These are phyloP conservation scores for Balanococcus diminutus DNA, from an alignment of 2,888 invertebrate genomes.

Conservation along the genomic window DNA sequence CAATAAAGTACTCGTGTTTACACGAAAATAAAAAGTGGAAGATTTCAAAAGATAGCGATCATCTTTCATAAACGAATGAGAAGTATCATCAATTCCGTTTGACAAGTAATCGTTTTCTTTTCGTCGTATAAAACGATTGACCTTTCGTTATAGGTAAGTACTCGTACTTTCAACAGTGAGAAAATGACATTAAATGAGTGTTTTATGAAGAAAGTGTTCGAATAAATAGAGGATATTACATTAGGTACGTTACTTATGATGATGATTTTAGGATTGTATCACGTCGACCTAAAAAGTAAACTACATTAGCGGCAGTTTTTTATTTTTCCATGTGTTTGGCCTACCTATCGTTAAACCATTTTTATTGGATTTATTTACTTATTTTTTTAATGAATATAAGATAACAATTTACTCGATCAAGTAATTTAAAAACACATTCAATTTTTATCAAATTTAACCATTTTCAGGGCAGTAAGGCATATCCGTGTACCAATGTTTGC, in stretches of 20 bases:
- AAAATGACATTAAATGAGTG: not conserved
- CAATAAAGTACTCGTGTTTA: not conserved
- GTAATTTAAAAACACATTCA: too few species aligned
- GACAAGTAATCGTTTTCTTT: slow-evolving; percentile 18
- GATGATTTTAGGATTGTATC: not conserved
- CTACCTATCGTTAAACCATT: too few species aligned
- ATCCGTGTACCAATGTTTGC: too few species aligned
- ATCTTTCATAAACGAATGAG: slow-evolving; percentile 16
- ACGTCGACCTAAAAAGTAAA: not conserved
- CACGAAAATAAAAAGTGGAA: slow-evolving; percentile 16
- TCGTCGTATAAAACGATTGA: not conserved
- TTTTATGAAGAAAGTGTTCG: not conserved
- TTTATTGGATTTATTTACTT: too few species aligned
- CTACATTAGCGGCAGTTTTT: not conserved
- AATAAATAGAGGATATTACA: not conserved
- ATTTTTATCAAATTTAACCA: too few species aligned
- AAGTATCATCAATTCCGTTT: slow-evolving; percentile 20
- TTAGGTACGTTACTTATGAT: not conserved
- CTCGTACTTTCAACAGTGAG: not conserved
- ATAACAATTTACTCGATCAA: too few species aligned
- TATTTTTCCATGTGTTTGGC: slow-evolving; percentile 1
- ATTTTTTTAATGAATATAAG: too few species aligned
- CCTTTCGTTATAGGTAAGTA: not conserved
- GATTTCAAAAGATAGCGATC: slow-evolving; percentile 16
- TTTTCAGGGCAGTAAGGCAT: too few species aligned